Evolutionary conservation across 2,888 invertebrate species (phyloP), one percentile per base, ranked within the genome.

Genomic region (Phyto melanocephala): DNA sequence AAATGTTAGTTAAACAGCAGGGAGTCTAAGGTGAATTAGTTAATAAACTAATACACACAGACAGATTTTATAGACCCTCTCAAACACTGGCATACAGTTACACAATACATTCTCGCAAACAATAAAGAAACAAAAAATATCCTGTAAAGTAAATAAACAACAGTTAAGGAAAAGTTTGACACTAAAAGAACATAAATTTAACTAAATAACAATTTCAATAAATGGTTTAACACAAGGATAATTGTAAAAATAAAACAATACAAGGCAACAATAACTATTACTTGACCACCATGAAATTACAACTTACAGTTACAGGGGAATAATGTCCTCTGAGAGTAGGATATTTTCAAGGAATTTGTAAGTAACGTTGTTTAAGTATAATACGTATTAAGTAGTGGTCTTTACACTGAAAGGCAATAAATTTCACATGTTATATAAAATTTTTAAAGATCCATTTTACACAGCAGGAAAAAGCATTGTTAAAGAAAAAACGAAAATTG

Each of bases 221-320:
- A 88, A 84, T 76, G 76, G 45, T 50, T 52, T 87, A 60, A 56
- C 33, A 40, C 63, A 71, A 33, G 42, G 52, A 77, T 70, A 28
- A 63, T 58, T 60, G 28, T 22, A 63, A 67, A 33, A 58, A 28
- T 40, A 47, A 62, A 58, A 65, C 37, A 75, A 54, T 15, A 4
- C n/a, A 20, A 45, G n/a, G n/a, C 84, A 87, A 87, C 89, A 88
- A 87, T 87, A 88, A 87, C 87, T 87, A 71, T 35, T 47, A 15
- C 86, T 86, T 90, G 91, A 90, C 91, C 90, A 90, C 90, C 90
- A 90, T 90, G 90, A 90, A 90, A 90, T 89, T 87, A 87, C 88
- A 87, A 89, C 89, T 88, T 88, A 87, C 81, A 56, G 40, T 77
- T 68, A 33, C 22, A 37, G 52, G 40, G 65, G 52, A 52, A 20